These are phyloP conservation scores for Chelonus insularis DNA, from an alignment of 1,140 invertebrate genomes.

Conservation along the genomic window DNA sequence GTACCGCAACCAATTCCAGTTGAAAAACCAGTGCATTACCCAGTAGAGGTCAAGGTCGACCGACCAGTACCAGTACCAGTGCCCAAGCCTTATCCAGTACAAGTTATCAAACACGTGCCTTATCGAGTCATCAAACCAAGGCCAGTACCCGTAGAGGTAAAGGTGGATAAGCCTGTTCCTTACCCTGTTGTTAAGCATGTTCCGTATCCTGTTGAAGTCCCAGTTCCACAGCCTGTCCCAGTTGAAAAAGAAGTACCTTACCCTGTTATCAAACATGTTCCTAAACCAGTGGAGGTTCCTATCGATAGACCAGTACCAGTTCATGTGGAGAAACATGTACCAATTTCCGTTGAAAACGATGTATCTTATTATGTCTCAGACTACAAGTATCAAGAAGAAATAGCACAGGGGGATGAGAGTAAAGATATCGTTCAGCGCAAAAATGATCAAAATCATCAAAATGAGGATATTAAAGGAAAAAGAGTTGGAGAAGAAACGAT, in stretches of 20 bases:
- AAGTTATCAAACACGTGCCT: conserved; percentile 62
- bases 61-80: conserved; percentile 65
- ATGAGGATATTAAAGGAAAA: no score
- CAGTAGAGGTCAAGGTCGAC: conserved; percentile 63
- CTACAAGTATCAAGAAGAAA: no score
- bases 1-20: conserved; percentile 65
- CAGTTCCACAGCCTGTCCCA: conserved; percentile 42
- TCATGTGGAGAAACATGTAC: conserved; percentile 27
- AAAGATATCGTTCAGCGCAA: no score
- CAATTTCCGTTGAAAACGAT: conserved; percentile 32
- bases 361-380: not conserved
- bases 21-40: conserved; percentile 56
- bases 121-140: conserved; percentile 63
- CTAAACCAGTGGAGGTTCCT: conserved; percentile 33
- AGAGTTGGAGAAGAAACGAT: no score
- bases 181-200: conserved; percentile 47
- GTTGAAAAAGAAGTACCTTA: conserved; percentile 43
- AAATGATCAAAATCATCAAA: no score
- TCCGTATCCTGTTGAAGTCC: conserved; percentile 43
- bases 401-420: no score
- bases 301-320: conserved; percentile 34
- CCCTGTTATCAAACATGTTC: conserved; percentile 34
- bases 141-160: conserved; percentile 66
- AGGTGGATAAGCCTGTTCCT: conserved; percentile 55
- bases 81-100: conserved; percentile 50